These are phyloP conservation scores for Onychorhynchus coronatus DNA, from an alignment of 2,113 vertebrate genomes.

Conservation along the genomic window DNA sequence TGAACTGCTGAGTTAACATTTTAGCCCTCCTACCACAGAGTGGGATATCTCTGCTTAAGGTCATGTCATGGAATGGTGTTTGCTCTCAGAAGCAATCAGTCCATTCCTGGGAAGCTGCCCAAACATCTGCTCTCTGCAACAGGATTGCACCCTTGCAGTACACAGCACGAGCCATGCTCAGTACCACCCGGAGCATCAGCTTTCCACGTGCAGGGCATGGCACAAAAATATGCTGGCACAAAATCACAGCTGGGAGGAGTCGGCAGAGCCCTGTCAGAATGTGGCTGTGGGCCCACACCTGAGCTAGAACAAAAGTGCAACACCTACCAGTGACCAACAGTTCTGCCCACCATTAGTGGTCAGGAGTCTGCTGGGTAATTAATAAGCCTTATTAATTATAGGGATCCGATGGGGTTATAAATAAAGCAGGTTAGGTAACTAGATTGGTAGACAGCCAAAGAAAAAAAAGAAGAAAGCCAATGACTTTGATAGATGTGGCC, in stretches of 20 bases:
- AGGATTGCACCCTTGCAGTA: neutral
- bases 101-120: neutral
- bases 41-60: neutral
- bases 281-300: neutral
- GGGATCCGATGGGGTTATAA: neutral
- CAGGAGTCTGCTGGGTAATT: neutral
- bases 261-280: neutral
- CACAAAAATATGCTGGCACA: neutral
- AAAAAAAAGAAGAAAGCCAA: neutral
- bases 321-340: neutral
- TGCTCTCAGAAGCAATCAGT: neutral
- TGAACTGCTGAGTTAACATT: neutral
- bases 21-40: neutral
- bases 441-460: neutral
- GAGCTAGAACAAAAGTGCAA: neutral
- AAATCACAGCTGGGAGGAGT: neutral
- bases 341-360: neutral
- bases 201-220: neutral
- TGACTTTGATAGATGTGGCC: neutral
- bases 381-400: neutral
- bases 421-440: neutral
- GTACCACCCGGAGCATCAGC: neutral
- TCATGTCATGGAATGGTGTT: neutral
- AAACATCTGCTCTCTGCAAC: neutral
- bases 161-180: fast-evolving